Evolutionary conservation across 2,113 vertebrate species (phyloP).

Genomic region (Benitochromis conjunctus): DNA sequence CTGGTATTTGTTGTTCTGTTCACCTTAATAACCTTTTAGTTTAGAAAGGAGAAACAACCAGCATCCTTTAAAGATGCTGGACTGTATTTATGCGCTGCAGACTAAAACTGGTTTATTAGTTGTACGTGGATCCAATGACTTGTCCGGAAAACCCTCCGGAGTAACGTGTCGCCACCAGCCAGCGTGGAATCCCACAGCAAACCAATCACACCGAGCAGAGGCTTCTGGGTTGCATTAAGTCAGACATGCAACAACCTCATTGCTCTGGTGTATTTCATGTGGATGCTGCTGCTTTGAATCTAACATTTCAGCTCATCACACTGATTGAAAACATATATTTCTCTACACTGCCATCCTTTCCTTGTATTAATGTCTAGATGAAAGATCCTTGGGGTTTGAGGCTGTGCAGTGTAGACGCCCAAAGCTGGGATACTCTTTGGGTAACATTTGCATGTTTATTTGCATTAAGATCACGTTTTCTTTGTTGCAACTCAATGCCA

Average conservation of each 20-base stretch:
- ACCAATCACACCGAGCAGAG: not conserved
- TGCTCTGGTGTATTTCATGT: constrained; percentile 36
- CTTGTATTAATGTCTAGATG: not conserved
- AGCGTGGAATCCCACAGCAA: constrained; percentile 21
- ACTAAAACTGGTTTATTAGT: constrained; percentile 4
- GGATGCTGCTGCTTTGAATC: constrained; percentile 33
- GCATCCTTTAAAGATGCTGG: not conserved
- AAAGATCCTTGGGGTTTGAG: not conserved
- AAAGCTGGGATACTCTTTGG: not conserved
- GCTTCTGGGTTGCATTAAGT: constrained; percentile 61
- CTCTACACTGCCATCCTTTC: not conserved
- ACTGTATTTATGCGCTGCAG: not conserved
- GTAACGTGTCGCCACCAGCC: constrained; percentile 28
- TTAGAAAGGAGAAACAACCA: not conserved
- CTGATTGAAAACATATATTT: constrained; percentile 46
- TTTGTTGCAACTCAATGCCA: not conserved
- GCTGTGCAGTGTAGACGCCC: not conserved
- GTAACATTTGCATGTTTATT: constrained; percentile 19
- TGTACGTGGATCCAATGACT: constrained; percentile 1
- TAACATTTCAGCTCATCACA: constrained; percentile 31
- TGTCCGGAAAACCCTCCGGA: constrained; percentile 28
- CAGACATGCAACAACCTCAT: constrained; percentile 21
- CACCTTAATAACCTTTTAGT: not conserved
- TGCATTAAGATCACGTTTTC: not conserved
- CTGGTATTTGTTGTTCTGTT: not conserved